Evolutionary conservation across 2,113 vertebrate genomes (phyloP).

Genomic region (Coryphaenoides rupestris): DNA sequence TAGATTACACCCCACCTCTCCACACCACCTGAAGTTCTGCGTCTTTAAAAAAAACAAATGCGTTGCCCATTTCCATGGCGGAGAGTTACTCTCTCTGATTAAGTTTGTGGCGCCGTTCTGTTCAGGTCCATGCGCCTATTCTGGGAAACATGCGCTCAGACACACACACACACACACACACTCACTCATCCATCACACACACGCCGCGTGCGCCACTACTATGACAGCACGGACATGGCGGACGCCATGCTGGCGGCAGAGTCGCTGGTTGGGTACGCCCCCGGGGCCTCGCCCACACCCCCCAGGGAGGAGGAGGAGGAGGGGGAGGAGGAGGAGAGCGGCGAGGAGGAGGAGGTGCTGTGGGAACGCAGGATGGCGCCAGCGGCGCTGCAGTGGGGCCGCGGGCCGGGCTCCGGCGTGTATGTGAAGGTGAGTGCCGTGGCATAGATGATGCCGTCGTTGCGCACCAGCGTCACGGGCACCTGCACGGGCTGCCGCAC

Average conservation of each 20-base stretch:
- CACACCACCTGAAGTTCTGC: not conserved
- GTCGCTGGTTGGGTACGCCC: slow-evolving; percentile 80
- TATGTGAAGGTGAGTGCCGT: slow-evolving; percentile 97
- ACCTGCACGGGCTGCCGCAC: slow-evolving; percentile 96
- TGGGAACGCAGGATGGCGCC: slow-evolving; percentile 88
- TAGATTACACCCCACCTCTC: not conserved
- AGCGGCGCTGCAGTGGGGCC: slow-evolving; percentile 92
- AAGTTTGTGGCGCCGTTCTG: slow-evolving; percentile 22
- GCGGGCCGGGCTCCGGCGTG: slow-evolving; percentile 92
- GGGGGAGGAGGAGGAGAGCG: slow-evolving; percentile 69
- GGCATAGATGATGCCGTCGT: slow-evolving; percentile 94
- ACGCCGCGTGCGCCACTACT: slow-evolving; percentile 35
- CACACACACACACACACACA: slow-evolving; percentile 8
- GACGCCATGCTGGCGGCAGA: slow-evolving; percentile 79
- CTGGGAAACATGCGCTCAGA: slow-evolving; percentile 25
- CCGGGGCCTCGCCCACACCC: slow-evolving; percentile 75
- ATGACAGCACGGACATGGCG: slow-evolving; percentile 85
- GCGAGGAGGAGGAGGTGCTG: slow-evolving; percentile 83
- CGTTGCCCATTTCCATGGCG: not conserved
- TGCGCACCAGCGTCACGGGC: slow-evolving; percentile 93
- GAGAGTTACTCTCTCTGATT: slow-evolving; percentile 11
- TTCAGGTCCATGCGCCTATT: slow-evolving; percentile 49
- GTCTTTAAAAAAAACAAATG: not conserved
- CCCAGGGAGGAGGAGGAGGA: slow-evolving; percentile 69
- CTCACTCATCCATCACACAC: not conserved